Conservation (phyloP, 2,888 invertebrate species). For the Osedax fenrisi region DNA sequence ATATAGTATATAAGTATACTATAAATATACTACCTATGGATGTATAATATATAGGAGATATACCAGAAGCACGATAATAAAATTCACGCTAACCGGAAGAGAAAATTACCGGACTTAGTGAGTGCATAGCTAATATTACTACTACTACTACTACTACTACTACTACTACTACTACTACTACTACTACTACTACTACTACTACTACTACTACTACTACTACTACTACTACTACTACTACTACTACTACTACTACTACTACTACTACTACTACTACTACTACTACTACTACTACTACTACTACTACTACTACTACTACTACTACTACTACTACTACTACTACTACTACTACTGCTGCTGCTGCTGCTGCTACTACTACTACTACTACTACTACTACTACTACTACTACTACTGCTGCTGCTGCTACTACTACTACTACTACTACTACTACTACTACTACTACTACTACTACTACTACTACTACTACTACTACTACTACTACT, state of each 20-base stretch:
- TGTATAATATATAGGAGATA: too few species aligned
- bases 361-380: constrained; percentile 6
- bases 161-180: too few species aligned
- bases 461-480: constrained; percentile 22
- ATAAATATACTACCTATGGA: too few species aligned
- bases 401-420: constrained; percentile 25
- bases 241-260: constrained; percentile 21
- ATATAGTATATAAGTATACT: too few species aligned
- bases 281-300: background rate
- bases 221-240: constrained; percentile 18
- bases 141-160: too few species aligned
- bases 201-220: constrained; percentile 23
- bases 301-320: background rate
- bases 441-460: constrained; percentile 23
- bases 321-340: background rate
- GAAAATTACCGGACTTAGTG: too few species aligned
- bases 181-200: constrained; percentile 19
- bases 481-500: too few species aligned
- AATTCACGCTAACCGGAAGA: too few species aligned
- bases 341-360: background rate
- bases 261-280: background rate
- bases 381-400: constrained; percentile 49
- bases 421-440: constrained; percentile 23
- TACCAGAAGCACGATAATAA: too few species aligned
- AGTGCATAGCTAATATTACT: too few species aligned